Base-by-base conservation (phyloP, 2,888 invertebrate genomes). In the Anoncus sp. region DNA sequence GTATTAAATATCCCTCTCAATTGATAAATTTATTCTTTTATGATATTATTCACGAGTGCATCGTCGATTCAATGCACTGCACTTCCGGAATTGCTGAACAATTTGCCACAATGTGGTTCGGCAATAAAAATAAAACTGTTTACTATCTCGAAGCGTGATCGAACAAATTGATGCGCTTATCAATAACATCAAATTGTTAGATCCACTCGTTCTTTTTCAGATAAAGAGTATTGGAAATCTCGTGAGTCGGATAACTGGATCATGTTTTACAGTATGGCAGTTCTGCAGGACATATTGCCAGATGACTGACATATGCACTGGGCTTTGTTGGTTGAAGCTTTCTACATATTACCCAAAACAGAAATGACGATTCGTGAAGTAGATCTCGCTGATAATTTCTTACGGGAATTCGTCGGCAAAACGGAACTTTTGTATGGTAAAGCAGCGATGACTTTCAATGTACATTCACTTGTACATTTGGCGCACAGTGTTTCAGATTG, bases 21-120 rank as follows among this genome's bases (percentile, higher is more conserved):
- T 18, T 81, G 4, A 22, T 67, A n/a, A 63, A 71, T 45, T 60
- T 79, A 38, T 12, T 40, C 12, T 9, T 59, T 9, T 79, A 76
- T 53, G 60, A 77, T 12, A 74, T 79, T 0, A 69, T 81, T 14
- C 6, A 18, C 9, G 72, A 75, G 10, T 79, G 65, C 51, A 72
- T 75, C 0, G 74, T 74, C 1, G 77, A 81, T 49, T 53, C 51
- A 3, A 5, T 31, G 31, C 31, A 31, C 31, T 31, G 31, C 31
- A 7, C 4, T 5, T 31, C 31, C 31, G 31, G 31, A 31, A 31
- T 31, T 7, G 31, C 31, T 2, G 69, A 47, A 10, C 71, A 77
- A 12, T 16, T 60, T 9, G 38, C 35, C 10, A 40, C 35, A 31
- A 12, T 38, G 16, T 55, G 53, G 69, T 12, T 53, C 10, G 24